phyloP scores from a whole-genome alignment of 1,140 invertebrate species.

The Drosophila athabasca region DNA sequence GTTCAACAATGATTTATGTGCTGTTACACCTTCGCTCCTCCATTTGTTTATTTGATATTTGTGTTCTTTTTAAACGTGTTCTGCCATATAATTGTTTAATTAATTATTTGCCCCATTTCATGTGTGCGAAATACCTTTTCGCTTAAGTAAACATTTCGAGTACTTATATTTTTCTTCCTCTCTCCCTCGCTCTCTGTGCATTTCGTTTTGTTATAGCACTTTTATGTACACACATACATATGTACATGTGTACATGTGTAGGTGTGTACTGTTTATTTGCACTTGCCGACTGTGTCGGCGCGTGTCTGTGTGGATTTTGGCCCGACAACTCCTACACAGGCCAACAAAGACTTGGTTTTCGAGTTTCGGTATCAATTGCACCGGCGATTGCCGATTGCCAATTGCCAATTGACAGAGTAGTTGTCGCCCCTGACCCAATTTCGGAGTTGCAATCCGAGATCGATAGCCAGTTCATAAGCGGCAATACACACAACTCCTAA shows the following conservation, averaged over 20 bases:
- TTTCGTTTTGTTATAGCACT: constrained; percentile 42
- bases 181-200: constrained; percentile 50
- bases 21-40: constrained; percentile 22
- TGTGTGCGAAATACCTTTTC: constrained; percentile 58
- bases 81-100: constrained; percentile 68
- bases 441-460: constrained; percentile 34
- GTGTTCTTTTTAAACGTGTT: constrained; percentile 29
- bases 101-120: constrained; percentile 31
- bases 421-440: constrained; percentile 68
- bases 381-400: constrained; percentile 53
- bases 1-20: constrained; percentile 49
- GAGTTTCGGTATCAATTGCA: constrained; percentile 28
- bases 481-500: not conserved
- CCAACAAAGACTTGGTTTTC: constrained; percentile 25
- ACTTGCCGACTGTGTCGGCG: constrained; percentile 22
- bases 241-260: not conserved
- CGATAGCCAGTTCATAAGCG: constrained; percentile 33
- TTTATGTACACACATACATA: not conserved
- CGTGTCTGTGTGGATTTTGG: constrained; percentile 12
- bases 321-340: constrained; percentile 58
- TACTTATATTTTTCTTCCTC: constrained; percentile 37
- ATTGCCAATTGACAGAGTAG: constrained; percentile 47
- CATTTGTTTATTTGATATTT: constrained; percentile 22
- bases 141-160: constrained; percentile 69
- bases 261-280: constrained; percentile 60